These are phyloP conservation scores for Pachyseris speciosa DNA, from an alignment of 64 coral and sea anemone species.

Conservation along the genomic window DNA sequence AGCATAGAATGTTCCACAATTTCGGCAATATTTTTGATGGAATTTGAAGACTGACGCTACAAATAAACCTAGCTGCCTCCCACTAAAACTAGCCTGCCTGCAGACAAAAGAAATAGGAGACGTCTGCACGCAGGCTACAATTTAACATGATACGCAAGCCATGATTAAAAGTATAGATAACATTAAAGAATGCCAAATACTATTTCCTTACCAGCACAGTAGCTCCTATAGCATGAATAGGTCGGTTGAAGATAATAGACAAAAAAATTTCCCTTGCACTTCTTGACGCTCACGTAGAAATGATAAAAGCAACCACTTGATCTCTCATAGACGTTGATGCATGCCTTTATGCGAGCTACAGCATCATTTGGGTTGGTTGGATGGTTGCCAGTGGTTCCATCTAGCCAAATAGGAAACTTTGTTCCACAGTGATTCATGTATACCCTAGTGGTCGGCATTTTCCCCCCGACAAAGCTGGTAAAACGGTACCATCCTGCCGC, in stretches of 20 bases:
- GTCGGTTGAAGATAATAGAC: constrained; percentile 56
- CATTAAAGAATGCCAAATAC: too few relatives aligned
- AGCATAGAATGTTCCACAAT: too few relatives aligned
- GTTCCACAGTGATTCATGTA: constrained; percentile 8
- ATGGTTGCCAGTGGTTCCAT: neutral
- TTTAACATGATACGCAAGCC: too few relatives aligned
- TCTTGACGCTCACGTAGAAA: neutral
- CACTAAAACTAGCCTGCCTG: too few relatives aligned
- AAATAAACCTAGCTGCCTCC: too few relatives aligned
- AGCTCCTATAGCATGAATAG: constrained; percentile 7
- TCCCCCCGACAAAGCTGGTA: neutral
- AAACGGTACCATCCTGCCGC: constrained; percentile 67
- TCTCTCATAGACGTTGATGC: constrained; percentile 23
- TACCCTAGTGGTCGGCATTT: constrained; percentile 42
- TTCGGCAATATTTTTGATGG: too few relatives aligned
- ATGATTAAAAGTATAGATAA: too few relatives aligned
- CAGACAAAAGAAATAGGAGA: too few relatives aligned
- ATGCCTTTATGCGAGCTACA: neutral
- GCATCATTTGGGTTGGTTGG: neutral
- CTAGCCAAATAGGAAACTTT: constrained; percentile 58
- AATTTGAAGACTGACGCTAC: too few relatives aligned
- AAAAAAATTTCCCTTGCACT: constrained; percentile 20
- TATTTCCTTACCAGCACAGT: constrained; percentile 70
- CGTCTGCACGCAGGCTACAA: too few relatives aligned
- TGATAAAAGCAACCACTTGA: neutral